phyloP scores from a whole-genome alignment of 2,797 vertebrate genomes.

The Jordanella pulchra region DNA sequence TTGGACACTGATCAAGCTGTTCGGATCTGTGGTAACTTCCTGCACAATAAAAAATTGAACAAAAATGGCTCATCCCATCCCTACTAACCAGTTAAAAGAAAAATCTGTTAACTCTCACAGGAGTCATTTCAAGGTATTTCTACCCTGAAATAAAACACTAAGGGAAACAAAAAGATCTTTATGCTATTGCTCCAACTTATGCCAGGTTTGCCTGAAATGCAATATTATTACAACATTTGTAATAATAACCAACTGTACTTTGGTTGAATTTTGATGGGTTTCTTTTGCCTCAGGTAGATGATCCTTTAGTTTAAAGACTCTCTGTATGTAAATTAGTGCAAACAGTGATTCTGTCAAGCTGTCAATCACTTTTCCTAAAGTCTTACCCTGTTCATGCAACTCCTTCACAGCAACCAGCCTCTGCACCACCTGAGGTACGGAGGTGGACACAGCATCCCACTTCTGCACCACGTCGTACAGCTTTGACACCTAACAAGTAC shows the following conservation, averaged over 20 bases:
- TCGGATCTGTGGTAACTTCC: conserved; percentile 36
- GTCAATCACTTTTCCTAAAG: not conserved
- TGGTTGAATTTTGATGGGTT: not conserved
- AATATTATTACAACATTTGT: conserved; percentile 33
- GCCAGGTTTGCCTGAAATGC: conserved; percentile 25
- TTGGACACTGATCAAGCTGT: conserved; percentile 40
- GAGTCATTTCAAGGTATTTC: conserved; percentile 61
- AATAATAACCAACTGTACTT: conserved; percentile 23
- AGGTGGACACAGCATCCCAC: conserved; percentile 88
- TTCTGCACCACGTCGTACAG: conserved; percentile 90
- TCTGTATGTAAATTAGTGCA: not conserved
- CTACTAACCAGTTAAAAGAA: conserved; percentile 56
- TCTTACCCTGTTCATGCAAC: conserved; percentile 91
- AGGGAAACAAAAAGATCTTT: conserved; percentile 31
- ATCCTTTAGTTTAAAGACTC: not conserved
- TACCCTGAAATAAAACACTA: conserved; percentile 37
- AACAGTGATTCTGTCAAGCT: not conserved
- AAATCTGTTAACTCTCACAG: conserved; percentile 63
- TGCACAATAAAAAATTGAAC: conserved; percentile 52
- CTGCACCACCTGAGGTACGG: conserved; percentile 90
- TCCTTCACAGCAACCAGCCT: conserved; percentile 88
- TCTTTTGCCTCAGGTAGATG: conserved; percentile 4
- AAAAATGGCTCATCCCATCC: conserved; percentile 8
- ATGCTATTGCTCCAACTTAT: conserved; percentile 26
- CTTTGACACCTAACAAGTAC: conserved; percentile 83